Evolutionary conservation across 2,888 invertebrate genomes (phyloP).

Genomic region (Gerosis bhagava): DNA sequence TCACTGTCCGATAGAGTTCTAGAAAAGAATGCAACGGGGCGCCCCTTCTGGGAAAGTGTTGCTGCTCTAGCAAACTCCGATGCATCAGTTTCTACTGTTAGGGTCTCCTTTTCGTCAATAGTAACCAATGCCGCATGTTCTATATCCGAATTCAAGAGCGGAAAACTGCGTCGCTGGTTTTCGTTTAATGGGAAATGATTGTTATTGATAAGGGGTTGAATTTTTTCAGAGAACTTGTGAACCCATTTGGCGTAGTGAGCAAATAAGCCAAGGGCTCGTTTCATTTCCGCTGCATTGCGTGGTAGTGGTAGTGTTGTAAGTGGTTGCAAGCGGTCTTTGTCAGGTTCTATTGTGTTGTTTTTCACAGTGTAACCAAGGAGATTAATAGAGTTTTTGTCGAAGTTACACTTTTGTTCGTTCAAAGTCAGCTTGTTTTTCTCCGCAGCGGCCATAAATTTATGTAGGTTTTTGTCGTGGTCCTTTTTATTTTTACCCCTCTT

Average conservation of each 20-base stretch:
- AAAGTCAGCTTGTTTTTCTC: too few species aligned
- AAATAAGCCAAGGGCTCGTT: slow-evolving; percentile 3
- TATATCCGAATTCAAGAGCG: too few species aligned
- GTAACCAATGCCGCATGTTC: not conserved
- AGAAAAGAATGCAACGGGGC: slow-evolving; percentile 8
- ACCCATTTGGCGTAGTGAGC: slow-evolving; percentile 4
- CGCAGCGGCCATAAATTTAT: too few species aligned
- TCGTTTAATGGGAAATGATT: too few species aligned
- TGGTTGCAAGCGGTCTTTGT: not conserved
- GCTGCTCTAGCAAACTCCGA: slow-evolving; percentile 8
- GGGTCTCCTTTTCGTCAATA: not conserved
- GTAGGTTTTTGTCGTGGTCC: too few species aligned
- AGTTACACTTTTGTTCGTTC: too few species aligned
- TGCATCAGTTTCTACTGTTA: slow-evolving; percentile 12
- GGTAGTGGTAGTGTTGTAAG: not conserved
- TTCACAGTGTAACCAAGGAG: slow-evolving; percentile 3
- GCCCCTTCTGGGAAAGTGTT: not conserved
- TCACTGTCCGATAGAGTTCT: slow-evolving; percentile 1
- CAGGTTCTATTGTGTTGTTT: not conserved
- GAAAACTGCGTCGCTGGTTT: too few species aligned
- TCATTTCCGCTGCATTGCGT: not conserved
- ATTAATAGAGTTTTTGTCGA: not conserved
- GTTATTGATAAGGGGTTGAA: not conserved
- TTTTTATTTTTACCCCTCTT: slow-evolving; percentile 69
- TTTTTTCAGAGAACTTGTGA: slow-evolving; percentile 1